Evolutionary conservation across 64 coral and sea anemone genomes (phyloP).

Genomic region (Exaiptasia diaphana): DNA sequence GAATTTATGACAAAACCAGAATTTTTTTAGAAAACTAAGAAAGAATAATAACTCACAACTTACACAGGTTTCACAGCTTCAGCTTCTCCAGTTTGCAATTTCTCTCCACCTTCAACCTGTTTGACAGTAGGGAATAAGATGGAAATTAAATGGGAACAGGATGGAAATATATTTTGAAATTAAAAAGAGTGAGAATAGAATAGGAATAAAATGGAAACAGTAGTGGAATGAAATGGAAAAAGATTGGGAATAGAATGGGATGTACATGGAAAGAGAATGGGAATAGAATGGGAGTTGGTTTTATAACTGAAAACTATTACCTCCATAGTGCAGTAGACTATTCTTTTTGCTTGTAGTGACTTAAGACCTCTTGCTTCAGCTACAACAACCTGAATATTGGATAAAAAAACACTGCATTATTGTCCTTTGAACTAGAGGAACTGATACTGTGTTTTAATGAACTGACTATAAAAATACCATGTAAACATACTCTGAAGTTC

Average conservation of each 20-base stretch:
- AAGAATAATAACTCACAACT: neutral
- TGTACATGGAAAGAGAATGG: neutral
- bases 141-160: neutral
- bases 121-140: too few species aligned
- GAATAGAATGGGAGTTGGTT: neutral
- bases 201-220: too few species aligned
- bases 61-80: slow-evolving; percentile 79
- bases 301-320: slow-evolving; percentile 26
- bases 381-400: slow-evolving; percentile 54
- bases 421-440: neutral
- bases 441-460: too few species aligned
- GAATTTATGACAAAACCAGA: too few species aligned
- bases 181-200: neutral
- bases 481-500: too few species aligned
- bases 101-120: slow-evolving; percentile 95
- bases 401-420: slow-evolving; percentile 14
- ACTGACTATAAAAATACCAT: neutral
- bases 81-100: slow-evolving; percentile 85
- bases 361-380: slow-evolving; percentile 86
- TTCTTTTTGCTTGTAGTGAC: slow-evolving; percentile 61
- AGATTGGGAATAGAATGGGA: neutral
- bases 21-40: neutral
- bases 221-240: neutral
- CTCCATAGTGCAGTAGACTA: slow-evolving; percentile 99
- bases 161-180: neutral